These are phyloP conservation scores for Cheilosia urbana DNA, from an alignment of 2,888 invertebrate species.

Conservation along the genomic window DNA sequence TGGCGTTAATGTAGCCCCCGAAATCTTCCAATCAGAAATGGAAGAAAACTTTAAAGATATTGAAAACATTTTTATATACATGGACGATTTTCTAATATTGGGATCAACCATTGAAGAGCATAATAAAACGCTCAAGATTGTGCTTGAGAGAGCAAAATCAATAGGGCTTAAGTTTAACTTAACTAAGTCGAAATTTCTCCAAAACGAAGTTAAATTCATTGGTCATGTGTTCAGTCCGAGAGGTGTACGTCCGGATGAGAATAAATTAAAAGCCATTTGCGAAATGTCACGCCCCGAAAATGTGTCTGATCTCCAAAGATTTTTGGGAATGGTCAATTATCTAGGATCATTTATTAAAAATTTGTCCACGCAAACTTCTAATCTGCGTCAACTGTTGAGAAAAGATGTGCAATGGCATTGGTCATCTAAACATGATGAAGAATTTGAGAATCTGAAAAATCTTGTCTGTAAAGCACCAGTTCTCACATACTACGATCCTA, in stretches of 20 bases:
- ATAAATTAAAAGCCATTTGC: no score
- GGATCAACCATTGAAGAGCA: no score
- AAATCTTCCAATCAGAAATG: slow-evolving; percentile 72
- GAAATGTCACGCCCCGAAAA: not conserved
- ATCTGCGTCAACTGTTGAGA: slow-evolving; percentile 10
- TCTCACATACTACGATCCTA: not conserved
- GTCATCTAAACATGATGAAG: slow-evolving; percentile 23
- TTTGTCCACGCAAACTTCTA: slow-evolving; percentile 29
- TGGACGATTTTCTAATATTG: slow-evolving; percentile 52
- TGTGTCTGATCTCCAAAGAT: slow-evolving; percentile 23
- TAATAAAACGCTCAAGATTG: no score
- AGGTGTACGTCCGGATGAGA: not conserved
- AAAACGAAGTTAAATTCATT: slow-evolving; percentile 21
- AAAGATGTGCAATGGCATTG: not conserved
- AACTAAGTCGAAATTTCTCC: no score
- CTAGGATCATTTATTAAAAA: slow-evolving; percentile 62
- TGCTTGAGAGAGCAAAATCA: no score
- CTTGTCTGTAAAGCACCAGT: slow-evolving; percentile 2
- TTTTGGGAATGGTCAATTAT: slow-evolving; percentile 57
- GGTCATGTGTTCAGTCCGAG: slow-evolving; percentile 38
- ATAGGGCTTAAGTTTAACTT: no score
- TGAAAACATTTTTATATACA: slow-evolving; percentile 31
- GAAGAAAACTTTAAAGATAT: slow-evolving; percentile 26
- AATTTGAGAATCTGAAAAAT: slow-evolving; percentile 13
- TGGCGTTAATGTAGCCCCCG: slow-evolving; percentile 17